phyloP scores from a whole-genome alignment of 2,113 vertebrate species.

The Triplophysa dalaica region DNA sequence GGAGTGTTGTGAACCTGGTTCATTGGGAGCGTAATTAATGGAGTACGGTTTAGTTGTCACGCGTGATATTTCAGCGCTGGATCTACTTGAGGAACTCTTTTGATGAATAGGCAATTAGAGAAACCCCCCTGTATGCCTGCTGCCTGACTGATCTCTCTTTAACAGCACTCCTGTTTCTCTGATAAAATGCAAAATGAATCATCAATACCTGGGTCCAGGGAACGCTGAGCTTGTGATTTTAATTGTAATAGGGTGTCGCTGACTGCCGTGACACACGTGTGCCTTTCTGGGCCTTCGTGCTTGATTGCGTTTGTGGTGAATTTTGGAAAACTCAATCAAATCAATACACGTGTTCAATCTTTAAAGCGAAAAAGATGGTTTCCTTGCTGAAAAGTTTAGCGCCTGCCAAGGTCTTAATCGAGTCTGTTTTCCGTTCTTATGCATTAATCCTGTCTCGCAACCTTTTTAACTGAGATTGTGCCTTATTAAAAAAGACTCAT shows the following conservation, averaged over 20 bases:
- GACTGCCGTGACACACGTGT: constrained; percentile 33
- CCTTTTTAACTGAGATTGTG: constrained; percentile 57
- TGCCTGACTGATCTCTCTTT: constrained; percentile 78
- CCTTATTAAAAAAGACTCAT: constrained; percentile 57
- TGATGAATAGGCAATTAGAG: constrained; percentile 80
- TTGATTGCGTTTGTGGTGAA: constrained; percentile 33
- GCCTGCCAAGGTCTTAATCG: neutral
- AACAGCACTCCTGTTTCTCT: constrained; percentile 76
- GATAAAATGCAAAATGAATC: constrained; percentile 78
- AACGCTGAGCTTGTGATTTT: constrained; percentile 57
- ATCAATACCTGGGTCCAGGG: constrained; percentile 67
- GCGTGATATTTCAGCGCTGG: constrained; percentile 64
- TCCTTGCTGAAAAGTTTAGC: no score
- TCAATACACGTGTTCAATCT: constrained; percentile 21
- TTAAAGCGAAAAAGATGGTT: neutral
- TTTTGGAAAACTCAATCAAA: constrained; percentile 7
- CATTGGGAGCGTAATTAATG: constrained; percentile 72
- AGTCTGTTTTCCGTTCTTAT: constrained; percentile 2
- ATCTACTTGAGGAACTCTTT: constrained; percentile 71
- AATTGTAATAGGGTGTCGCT: constrained; percentile 66
- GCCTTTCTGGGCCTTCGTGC: constrained; percentile 7
- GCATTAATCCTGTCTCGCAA: constrained; percentile 40
- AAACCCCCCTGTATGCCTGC: constrained; percentile 66
- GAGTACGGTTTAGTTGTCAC: constrained; percentile 69
- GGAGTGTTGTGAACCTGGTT: constrained; percentile 58